These are phyloP conservation scores for Macroglossus sobrinus DNA, from an alignment of 2,113 vertebrate genomes.

Conservation along the genomic window DNA sequence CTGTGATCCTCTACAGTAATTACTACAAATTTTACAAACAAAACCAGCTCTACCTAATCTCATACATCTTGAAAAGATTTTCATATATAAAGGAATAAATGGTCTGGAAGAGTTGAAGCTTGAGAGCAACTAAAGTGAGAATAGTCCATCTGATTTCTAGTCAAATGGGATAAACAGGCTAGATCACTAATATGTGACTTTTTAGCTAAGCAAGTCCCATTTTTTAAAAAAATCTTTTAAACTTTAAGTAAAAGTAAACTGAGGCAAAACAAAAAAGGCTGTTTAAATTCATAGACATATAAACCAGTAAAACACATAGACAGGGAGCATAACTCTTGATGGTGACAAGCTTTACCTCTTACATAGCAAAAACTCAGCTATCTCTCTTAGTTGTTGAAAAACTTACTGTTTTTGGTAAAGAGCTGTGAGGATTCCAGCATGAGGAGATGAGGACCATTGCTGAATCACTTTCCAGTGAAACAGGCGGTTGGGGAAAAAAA, in stretches of 20 bases:
- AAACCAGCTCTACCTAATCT: neutral
- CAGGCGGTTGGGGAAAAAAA: neutral
- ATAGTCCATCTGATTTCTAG: neutral
- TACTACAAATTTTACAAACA: neutral
- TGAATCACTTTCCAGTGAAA: neutral
- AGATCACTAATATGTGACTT: neutral
- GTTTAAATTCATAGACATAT: neutral
- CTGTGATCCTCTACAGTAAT: neutral
- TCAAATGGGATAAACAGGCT: neutral
- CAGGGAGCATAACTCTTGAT: neutral
- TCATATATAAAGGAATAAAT: neutral
- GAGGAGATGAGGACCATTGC: neutral
- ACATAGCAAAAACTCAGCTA: neutral
- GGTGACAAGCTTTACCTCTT: neutral
- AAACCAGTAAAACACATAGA: neutral
- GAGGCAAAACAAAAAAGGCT: neutral
- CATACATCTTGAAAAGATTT: neutral
- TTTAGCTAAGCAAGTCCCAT: neutral
- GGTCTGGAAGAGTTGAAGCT: neutral
- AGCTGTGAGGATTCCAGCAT: rapidly evolving
- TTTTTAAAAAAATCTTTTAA: neutral
- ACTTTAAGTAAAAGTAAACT: neutral
- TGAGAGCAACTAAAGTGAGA: neutral
- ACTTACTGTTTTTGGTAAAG: neutral
- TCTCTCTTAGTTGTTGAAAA: neutral